Base-by-base conservation (phyloP, 2,797 vertebrate species). In the Amniataba percoides region DNA sequence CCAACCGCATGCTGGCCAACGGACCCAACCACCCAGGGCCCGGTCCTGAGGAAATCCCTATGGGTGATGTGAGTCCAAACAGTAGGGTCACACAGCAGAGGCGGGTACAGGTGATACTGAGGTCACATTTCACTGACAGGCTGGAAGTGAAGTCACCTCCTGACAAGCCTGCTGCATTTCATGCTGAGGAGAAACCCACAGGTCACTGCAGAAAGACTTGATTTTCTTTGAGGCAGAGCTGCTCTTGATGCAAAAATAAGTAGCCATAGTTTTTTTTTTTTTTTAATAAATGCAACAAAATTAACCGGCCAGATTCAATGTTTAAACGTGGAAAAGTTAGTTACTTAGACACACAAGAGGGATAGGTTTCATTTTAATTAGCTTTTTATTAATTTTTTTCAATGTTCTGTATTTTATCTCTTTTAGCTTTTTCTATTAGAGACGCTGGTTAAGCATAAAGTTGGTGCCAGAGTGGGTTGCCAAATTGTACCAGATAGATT, bases 41-140 rank as follows among this genome's bases (percentile, higher is more conserved):
- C 0, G 91, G 93, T 62, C 96, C 96, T 0, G 97, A 99, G 90
- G 97, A 98, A 91, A 97, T 99, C 90, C 97, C 97, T 88, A 98
- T 99, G 97, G 95, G 93, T 40, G 97, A 98, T 6, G 97, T 99
- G 93, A 97, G 98, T 96, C 52, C 51, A 66, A 52, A 68, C 51
- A 36, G 36, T 58, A 19, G 45, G 76, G 36, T 36, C 31, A 2
- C 62, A 45, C 15, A 43, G 27, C 34, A 42, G 68, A 74, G 34
- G 25, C 55, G 21, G 15, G 34, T 4, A 4, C 16, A 79, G 31
- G 13, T 67, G 10, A 67, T 62, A 16, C 46, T 18, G 11, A 53
- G 19, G 62, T 40, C 56, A 48, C 42, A 14, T 42, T 34, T 14
- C 48, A 61, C 43, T 68, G 39, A 51, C 31, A 21, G 15, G 43